A percentile compares a stretch with the other conserved stretches of the same genome.
phyloP scores from a whole-genome alignment of 2,797 vertebrate species.

The Cyprinodon diabolis region DNA sequence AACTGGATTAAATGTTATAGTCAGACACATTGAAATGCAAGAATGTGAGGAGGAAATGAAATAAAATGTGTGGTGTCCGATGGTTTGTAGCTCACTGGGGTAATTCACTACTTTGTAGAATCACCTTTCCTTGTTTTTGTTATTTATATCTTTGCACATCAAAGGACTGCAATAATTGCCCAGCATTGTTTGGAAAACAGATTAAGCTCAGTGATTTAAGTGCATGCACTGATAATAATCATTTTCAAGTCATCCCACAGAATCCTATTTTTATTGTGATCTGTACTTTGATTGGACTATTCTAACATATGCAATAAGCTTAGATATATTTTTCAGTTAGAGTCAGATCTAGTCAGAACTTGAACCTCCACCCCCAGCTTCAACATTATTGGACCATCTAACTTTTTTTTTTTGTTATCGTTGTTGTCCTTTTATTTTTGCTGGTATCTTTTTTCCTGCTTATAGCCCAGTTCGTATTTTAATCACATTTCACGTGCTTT shows the following conservation, averaged over 20 bases:
- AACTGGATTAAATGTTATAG: too few species aligned
- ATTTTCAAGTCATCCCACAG: too few species aligned
- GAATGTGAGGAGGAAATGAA: neutral
- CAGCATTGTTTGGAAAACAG: neutral
- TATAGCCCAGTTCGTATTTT: neutral
- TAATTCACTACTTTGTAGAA: neutral
- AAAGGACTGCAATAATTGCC: neutral
- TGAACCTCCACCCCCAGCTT: neutral
- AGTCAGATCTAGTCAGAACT: too few species aligned
- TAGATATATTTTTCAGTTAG: too few species aligned
- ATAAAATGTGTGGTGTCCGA: neutral
- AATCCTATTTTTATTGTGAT: too few species aligned
- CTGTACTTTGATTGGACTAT: too few species aligned
- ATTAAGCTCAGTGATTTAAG: neutral
- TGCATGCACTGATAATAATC: rapidly evolving
- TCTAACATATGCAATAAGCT: neutral
- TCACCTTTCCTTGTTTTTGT: neutral
- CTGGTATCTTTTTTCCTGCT: neutral
- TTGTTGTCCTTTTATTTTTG: too few species aligned
- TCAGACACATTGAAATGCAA: neutral
- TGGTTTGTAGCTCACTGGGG: neutral
- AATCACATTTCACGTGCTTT: neutral
- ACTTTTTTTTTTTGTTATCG: neutral
- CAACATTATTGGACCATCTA: neutral
- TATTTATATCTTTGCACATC: neutral